Base-by-base conservation (phyloP, 2,888 invertebrate species). In the Aporophyla lueneburgensis region DNA sequence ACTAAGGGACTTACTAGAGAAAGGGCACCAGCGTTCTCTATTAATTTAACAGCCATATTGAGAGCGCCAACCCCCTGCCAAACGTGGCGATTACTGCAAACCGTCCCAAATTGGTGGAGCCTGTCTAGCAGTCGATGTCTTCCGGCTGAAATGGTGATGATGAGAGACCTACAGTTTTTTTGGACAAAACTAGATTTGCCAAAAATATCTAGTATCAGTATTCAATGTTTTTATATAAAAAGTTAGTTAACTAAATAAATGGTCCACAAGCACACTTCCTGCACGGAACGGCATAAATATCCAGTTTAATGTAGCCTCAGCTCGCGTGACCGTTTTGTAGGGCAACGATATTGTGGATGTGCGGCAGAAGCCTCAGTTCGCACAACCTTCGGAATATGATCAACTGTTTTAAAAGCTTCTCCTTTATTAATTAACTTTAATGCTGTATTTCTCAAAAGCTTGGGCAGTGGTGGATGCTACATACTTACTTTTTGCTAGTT, bases 291-390 rank as follows among this genome's bases (percentile, higher is more conserved):
- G 76, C 80, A 87, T 88, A 85, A 88, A 88, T 86, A 84, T 83
- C 78, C 77, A 80, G 83, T 75, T 84, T 78, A 86, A 85, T 78
- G 81, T 84, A 74, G 76, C 80, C 67, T 67, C 61, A 80, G 75
- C 54, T 89, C 71, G 90, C 89, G 89, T 90, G 90, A 88, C 86
- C 61, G 72, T 84, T 89, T 86, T 88, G 85, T 90, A 86, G 88
- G 89, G 84, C 88, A 86, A 69, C 21, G 14, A 16, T 12, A 24
- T 3, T 53, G 40, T n/a, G 43, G 16, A 19, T 9, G 19, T 33
- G 14, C 10, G 1, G 7, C 83, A 88, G 84, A 88, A 87, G 82
- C 43, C 66, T 46, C 12, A 81, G 0, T 76, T 65, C 54, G 51
- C n/a, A 71, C 16, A 40, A 21, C 10, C 53, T 70, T 79, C 16